Evolutionary conservation across 2,888 invertebrate species (phyloP), one percentile per base, ranked within the genome.

Genomic region (Parasteatoda lunata): DNA sequence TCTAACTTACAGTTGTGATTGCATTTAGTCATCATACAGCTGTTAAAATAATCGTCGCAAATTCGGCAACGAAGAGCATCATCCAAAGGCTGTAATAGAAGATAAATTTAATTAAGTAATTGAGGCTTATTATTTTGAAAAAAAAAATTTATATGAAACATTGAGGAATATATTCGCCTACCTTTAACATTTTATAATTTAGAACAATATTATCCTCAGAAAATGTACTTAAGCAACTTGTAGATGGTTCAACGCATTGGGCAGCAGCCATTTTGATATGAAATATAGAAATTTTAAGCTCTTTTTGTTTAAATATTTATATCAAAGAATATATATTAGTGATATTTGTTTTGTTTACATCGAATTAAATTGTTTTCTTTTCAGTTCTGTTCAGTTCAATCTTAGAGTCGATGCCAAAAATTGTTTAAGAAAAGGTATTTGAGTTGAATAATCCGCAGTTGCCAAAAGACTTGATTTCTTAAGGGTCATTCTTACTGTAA

Each of bases 21-120:
- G 88, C 93, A 93, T 5, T 92, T 91, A 45, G 93, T 93, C 64
- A 93, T 92, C 88, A 93, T 92, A n/a, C 92, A 91, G 30, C 92
- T 93, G 66, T 92, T 91, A 89, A 93, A 92, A 88, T 92, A 93
- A 45, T 93, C 93, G 89, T 93, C 93, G 87, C 93, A 93, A 88
- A 93, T 93, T 11, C 92, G 92, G 90, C 93, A 93, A 47, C 92
- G 89, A 30, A 93, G 90, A 9, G 92, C 90, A 51, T 91, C 91
- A 84, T 93, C 93, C 72, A 93, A 91, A 83, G 91, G 91, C 93
- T 93, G 89, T 59, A 92, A 91, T n/a, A 83, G 13, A 82, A 77
- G 80, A 73, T 3, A 59, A 48, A 68, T 59, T 51, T 11, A 6
- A 66, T 7, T 51, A 48, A 73, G 66, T 71, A 59, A 7, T n/a